Percentiles rank a stretch among this genome's conserved stretches.
Conservation (phyloP, 2,113 vertebrate genomes). For the Cepphus grylle region DNA sequence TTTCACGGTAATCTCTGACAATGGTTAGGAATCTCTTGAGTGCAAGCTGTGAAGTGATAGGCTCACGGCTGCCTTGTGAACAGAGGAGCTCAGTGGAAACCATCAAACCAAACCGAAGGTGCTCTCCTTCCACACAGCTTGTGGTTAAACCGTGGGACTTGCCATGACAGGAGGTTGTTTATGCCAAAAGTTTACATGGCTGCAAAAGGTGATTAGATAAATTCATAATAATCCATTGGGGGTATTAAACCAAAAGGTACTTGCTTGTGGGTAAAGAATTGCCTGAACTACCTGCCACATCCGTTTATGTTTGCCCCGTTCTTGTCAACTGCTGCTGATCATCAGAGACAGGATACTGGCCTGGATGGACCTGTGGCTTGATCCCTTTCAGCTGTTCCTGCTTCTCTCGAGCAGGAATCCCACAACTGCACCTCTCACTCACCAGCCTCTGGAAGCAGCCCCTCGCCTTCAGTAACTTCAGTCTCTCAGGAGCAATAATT, state of each 20-base stretch:
- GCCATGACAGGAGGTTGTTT: not conserved
- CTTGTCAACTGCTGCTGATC: not conserved
- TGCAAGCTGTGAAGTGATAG: not conserved
- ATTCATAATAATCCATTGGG: not conserved
- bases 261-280: not conserved
- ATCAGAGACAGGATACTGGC: not conserved
- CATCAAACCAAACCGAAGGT: not conserved
- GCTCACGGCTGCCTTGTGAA: accelerated
- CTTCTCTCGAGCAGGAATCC: not conserved
- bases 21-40: not conserved
- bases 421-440: not conserved
- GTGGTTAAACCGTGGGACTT: not conserved
- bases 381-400: not conserved
- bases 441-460: not conserved
- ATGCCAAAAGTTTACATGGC: not conserved
- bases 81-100: not conserved
- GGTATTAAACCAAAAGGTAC: not conserved
- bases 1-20: not conserved
- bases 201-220: conserved; percentile 4
- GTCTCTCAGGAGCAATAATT: not conserved
- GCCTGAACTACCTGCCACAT: not conserved
- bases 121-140: not conserved
- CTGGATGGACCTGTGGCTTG: not conserved
- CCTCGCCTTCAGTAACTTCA: not conserved
- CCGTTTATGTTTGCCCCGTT: not conserved